Base-by-base conservation (phyloP, 2,888 invertebrate genomes). In the Drosophila buzzatii region DNA sequence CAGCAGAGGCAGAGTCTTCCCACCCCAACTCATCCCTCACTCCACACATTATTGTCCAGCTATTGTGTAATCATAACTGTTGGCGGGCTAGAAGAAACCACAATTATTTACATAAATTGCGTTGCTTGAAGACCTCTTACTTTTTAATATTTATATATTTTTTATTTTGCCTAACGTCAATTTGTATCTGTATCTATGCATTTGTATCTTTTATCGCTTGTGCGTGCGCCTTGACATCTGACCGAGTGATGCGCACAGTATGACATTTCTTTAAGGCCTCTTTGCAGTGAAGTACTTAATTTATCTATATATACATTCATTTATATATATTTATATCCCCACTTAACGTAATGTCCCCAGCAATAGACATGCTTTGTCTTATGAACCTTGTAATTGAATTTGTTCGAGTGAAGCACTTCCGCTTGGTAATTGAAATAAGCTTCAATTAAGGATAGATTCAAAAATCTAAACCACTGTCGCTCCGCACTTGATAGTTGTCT, bases 41-140 rank as follows among this genome's bases (percentile, higher is more conserved):
- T 9, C 16, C 8, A 27, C 16, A 6, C 42, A 55, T 44, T 55
- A 68, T 76, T 76, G 64, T 64, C 81, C 66, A 51, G 57, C 70
- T 16, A 57, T 90, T 85, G 76, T 77, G 85, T 56, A 85, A 85
- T 68, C 71, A 44, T 66, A 37, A 44, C 33, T 31, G 57, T 52
- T 63, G n/a, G 52, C n/a, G 65, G 79, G 76, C 81, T 71, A 84
- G 76, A 86, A 81, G 88, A 79, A 82, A 84, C 89, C 90, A 78
- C 85, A 90, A 90, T 83, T 88, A 90, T 88, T 88, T 80, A 68
- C 77, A 80, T 80, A 88, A 82, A 79, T 84, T 87, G 76, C 78
- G 84, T 80, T 63, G 64, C 56, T 63, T 63, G 10, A 42, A 57
- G 55, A 61, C 88, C 90, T 89, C 70, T 90, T 76, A 87, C 82